A percentile compares a stretch with the other conserved stretches of the same genome.
Conservation (phyloP, 2,888 invertebrate species). For the Acrocera orbiculus region DNA sequence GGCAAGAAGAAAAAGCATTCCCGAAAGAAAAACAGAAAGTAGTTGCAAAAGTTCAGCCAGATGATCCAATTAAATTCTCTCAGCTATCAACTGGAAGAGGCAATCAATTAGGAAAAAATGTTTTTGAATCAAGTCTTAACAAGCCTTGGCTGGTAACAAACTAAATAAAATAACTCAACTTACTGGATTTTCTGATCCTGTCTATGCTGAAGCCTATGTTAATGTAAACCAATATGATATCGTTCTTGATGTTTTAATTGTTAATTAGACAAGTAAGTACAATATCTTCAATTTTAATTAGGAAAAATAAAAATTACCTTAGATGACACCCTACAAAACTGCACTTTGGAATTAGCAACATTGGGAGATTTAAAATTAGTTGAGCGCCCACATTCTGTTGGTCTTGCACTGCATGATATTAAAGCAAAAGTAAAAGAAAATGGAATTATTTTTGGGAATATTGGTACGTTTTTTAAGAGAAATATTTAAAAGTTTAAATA, state of each 20-base stretch:
- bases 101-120: slow-evolving; percentile 43
- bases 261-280: slow-evolving; percentile 77
- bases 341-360: slow-evolving; percentile 93
- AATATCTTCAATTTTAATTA: no score
- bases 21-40: slow-evolving; percentile 49
- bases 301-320: no score
- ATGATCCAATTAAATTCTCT: slow-evolving; percentile 69
- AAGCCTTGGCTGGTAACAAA: slow-evolving; percentile 44
- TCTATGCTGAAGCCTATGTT: slow-evolving; percentile 99
- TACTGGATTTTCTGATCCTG: slow-evolving; percentile 98
- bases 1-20: slow-evolving; percentile 26
- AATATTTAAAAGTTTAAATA: not conserved
- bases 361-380: slow-evolving; percentile 94
- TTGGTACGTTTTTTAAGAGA: slow-evolving; percentile 50
- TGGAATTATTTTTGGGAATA: slow-evolving; percentile 98
- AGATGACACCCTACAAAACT: slow-evolving; percentile 92
- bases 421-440: slow-evolving; percentile 99
- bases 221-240: slow-evolving; percentile 98
- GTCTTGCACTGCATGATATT: slow-evolving; percentile 92
- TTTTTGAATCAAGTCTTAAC: slow-evolving; percentile 85
- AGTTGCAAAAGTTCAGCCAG: slow-evolving; percentile 55
- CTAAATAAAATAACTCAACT: slow-evolving; percentile 79
- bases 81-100: slow-evolving; percentile 51
- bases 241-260: slow-evolving; percentile 91
- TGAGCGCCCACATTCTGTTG: slow-evolving; percentile 90